Evolutionary conservation across 2,888 invertebrate genomes (phyloP), one percentile per base, ranked within the genome.

Genomic region (Carpatolechia fugitivella): DNA sequence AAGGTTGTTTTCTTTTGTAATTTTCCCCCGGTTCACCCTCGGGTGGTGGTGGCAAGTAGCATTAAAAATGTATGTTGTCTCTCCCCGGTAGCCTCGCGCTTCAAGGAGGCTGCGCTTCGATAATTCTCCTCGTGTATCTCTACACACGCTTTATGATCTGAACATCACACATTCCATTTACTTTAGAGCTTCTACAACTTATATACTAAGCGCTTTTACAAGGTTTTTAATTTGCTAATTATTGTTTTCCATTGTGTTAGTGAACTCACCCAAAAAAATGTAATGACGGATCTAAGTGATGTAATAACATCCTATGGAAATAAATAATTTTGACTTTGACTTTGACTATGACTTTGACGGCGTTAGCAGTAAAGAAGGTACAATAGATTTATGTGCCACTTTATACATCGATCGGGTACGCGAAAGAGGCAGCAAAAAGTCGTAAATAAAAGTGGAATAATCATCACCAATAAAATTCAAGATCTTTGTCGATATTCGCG

Each of bases 1-100:
- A 89, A 89, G 90, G 88, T 78, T 88, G 88, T 89, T 89, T 90
- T 88, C 87, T 85, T 89, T 90, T 89, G 89, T 90, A 88, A 89
- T 89, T 87, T 82, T 80, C 84, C 78, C 86, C 86, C 83, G 72
- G 80, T 77, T 80, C 85, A 77, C 83, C 88, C 82, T 74, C 72
- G 72, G 72, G 63, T 55, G 61, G 13, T 18, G 16, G 67, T 61
- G 74, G 69, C 72, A 72, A 78, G 76, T 67, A 64, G 74, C 80
- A 84, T 90, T 89, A 87, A 87, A 87, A 88, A 89, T 88, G 87
- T 86, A 88, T 87, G 87, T 81, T 79, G 78, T 75, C 75, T 72
- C 76, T 60, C 62, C 65, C 72, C 74, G 77, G 74, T 70, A 73
- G 70, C 33, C 8, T 2, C 2, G 10, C 33, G 64, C 60, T 69